Percentiles rank a stretch among this genome's conserved stretches.
Evolutionary conservation across 2,888 invertebrate genomes (phyloP).

Genomic region (Tinea trinotella): DNA sequence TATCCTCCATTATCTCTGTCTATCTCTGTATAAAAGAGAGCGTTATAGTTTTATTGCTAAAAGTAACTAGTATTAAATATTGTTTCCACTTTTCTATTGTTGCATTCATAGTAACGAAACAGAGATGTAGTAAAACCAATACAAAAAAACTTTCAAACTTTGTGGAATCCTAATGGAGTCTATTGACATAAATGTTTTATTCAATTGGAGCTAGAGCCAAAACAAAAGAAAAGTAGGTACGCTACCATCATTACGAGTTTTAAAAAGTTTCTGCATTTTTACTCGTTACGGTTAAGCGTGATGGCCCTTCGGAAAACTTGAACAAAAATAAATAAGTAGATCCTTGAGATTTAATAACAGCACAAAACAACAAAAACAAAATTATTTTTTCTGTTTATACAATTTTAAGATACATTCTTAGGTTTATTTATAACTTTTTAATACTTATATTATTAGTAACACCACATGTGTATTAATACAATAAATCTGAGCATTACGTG

Average conservation of each 20-base stretch:
- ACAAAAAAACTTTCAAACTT: constrained; percentile 43
- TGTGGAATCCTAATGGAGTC: constrained; percentile 58
- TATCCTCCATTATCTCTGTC: too few species aligned
- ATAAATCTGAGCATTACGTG: constrained; percentile 66
- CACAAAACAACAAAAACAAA: background rate
- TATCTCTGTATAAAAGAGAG: too few species aligned
- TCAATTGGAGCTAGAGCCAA: constrained; percentile 60
- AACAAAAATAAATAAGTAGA: constrained; percentile 37
- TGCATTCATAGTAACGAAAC: background rate
- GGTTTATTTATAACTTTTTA: background rate
- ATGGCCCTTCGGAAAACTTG: constrained; percentile 30
- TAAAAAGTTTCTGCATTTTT: constrained; percentile 57
- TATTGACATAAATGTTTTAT: constrained; percentile 70
- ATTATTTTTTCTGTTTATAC: background rate
- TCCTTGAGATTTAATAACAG: constrained; percentile 17
- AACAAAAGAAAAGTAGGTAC: constrained; percentile 61
- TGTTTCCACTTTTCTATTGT: too few species aligned
- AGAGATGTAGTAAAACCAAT: background rate
- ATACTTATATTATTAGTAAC: background rate
- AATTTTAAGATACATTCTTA: background rate
- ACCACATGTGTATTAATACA: constrained; percentile 21
- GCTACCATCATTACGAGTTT: constrained; percentile 54
- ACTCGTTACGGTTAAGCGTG: constrained; percentile 40
- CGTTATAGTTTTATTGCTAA: too few species aligned
- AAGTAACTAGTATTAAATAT: too few species aligned